These are phyloP conservation scores for Phaethornis superciliosus DNA, from an alignment of 2,113 vertebrate genomes.

Conservation along the genomic window DNA sequence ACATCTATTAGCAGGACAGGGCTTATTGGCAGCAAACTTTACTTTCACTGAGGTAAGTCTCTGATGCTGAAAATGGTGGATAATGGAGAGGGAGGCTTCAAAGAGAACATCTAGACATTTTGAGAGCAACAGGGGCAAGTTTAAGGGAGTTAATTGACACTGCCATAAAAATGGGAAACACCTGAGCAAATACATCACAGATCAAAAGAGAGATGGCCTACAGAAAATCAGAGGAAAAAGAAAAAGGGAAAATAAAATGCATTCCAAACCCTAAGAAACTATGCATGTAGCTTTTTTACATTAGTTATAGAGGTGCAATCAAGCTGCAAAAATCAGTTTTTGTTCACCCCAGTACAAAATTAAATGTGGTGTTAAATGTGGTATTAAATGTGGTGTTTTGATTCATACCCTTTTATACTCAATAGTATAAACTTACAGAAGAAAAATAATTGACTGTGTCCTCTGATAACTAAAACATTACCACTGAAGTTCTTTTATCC, in stretches of 20 bases:
- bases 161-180: conserved; percentile 72
- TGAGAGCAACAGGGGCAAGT: conserved; percentile 49
- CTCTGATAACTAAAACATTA: background rate
- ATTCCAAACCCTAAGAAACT: conserved; percentile 20
- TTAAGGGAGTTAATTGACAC: conserved; percentile 67
- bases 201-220: conserved; percentile 53
- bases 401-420: background rate
- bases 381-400: conserved; percentile 5
- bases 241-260: conserved; percentile 14
- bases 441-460: background rate
- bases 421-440: background rate
- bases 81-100: conserved; percentile 66
- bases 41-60: conserved; percentile 17
- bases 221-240: conserved; percentile 12
- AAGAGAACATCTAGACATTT: conserved; percentile 61
- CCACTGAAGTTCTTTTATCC: background rate
- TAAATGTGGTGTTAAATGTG: background rate
- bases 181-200: conserved; percentile 70
- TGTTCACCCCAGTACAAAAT: background rate
- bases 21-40: conserved; percentile 33
- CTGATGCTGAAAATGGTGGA: conserved; percentile 54
- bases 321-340: conserved; percentile 40
- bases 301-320: background rate
- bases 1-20: background rate
- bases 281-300: background rate